Evolutionary conservation across 2,113 vertebrate species (phyloP).

Genomic region (Prinia subflava): DNA sequence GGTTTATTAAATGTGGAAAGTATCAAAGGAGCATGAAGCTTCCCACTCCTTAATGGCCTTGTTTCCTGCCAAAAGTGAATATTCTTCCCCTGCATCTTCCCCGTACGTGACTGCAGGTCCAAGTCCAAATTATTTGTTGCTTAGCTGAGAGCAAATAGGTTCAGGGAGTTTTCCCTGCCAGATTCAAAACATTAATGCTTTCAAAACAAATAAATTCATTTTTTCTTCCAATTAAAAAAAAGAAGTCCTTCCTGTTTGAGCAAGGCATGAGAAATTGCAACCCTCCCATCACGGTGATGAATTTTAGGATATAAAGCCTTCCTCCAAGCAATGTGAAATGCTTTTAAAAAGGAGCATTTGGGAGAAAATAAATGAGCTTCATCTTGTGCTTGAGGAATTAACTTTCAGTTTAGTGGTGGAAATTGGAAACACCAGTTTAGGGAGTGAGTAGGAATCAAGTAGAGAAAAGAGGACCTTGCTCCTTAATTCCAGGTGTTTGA

Average conservation of each 20-base stretch:
- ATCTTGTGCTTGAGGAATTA: constrained; percentile 11
- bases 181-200: neutral
- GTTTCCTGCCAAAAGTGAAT: neutral
- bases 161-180: constrained; percentile 1
- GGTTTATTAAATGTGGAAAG: constrained; percentile 17
- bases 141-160: constrained; percentile 30
- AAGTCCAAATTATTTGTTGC: constrained; percentile 9
- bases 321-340: neutral
- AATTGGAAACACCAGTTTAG: neutral
- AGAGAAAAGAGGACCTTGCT: neutral
- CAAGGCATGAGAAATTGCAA: neutral
- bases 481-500: neutral
- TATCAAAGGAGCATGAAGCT: neutral
- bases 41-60: neutral
- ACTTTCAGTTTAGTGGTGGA: neutral
- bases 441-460: neutral
- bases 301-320: neutral
- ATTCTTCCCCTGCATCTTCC: neutral
- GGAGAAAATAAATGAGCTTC: constrained; percentile 21
- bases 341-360: constrained; percentile 4
- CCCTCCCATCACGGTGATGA: neutral
- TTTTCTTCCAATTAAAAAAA: constrained; percentile 29
- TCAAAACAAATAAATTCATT: constrained; percentile 13
- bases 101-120: neutral
- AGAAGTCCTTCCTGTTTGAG: neutral